A percentile compares a stretch with the other conserved stretches of the same genome.
phyloP scores from a whole-genome alignment of 2,888 invertebrate species.

The Parnassius glacialis region DNA sequence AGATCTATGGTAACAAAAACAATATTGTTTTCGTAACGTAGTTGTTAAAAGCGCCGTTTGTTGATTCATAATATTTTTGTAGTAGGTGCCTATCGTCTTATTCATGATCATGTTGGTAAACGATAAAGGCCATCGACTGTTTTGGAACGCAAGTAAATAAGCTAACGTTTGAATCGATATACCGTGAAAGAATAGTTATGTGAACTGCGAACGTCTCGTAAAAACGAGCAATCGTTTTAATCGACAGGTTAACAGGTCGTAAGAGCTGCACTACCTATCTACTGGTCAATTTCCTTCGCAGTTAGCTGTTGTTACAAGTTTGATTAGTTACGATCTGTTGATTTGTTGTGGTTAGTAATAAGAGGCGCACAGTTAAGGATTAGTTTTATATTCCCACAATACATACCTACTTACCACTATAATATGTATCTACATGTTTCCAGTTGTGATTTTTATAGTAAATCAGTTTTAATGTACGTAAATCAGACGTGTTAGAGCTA shows the following conservation, averaged over 20 bases:
- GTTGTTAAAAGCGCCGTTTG: too few relatives aligned
- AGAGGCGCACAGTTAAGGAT: not conserved
- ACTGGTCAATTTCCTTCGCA: conserved; percentile 2
- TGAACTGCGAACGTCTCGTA: conserved; percentile 11
- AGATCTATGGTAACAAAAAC: too few relatives aligned
- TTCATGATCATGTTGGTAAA: not conserved
- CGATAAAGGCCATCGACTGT: not conserved
- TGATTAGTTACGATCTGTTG: conserved; percentile 17
- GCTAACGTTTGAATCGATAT: not conserved
- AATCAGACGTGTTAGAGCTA: too few relatives aligned
- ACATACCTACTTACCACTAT: too few relatives aligned
- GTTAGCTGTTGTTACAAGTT: not conserved
- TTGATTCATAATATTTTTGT: too few relatives aligned
- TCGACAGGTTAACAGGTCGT: conserved; percentile 7
- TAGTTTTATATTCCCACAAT: too few relatives aligned
- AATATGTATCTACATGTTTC: too few relatives aligned
- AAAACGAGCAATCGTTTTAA: conserved; percentile 5
- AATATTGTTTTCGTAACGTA: too few relatives aligned
- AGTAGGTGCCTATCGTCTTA: too few relatives aligned
- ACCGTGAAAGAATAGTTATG: conserved; percentile 11
- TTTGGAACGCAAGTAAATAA: not conserved
- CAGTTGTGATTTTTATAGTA: too few relatives aligned
- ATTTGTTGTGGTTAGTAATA: not conserved
- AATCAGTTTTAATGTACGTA: too few relatives aligned
- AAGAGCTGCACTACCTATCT: conserved; percentile 4